Base-by-base conservation (phyloP, 2,888 invertebrate species). In the Hoplodrina blanda region DNA sequence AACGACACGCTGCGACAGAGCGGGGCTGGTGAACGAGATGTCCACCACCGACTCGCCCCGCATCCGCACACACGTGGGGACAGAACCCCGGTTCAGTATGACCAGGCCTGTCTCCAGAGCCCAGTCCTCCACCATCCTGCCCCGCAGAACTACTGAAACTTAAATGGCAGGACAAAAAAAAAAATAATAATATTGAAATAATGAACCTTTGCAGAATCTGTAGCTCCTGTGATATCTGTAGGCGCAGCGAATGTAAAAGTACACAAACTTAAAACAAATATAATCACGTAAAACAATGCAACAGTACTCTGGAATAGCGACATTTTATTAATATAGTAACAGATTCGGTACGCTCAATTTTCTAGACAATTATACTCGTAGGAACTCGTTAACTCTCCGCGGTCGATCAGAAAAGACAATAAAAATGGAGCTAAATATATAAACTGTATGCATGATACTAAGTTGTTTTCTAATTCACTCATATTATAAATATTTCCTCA, bases 191-290 rank as follows among this genome's bases (percentile, higher is more conserved):
- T 37, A 37, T 8, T 37, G 37, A 37, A 8, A 37, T 7, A 1
- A 37, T 37, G 37, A 50, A 71, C 71, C 71, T 71, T 11, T 37
- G 13, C 5, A 11, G 33, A n/a, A 33, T 44, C n/a, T 13, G 30
- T 17, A 19, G 33, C 59, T n/a, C 6, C 15, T 8, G 37, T n/a
- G 0, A 8, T 44, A 19, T 71, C 25, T 33, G 11, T 20, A 59
- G 66, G 20, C 11, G 17, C n/a, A 59, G 66, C 54, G 20, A 57
- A 30, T 41, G 66, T 59, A 13, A 54, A 54, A 20, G 46, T 54
- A 54, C 49, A 54, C 11, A 11, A n/a, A 66, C 41, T 49, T 72
- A 59, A 13, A 66, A 59, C 30, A 30, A 72, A 59, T 8, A 73
- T 25, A 33, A 54, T 41, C 20, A 54, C 41, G 20, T 33, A 66